Conservation (phyloP, 2,797 vertebrate genomes). For the Jordanella pulchra region DNA sequence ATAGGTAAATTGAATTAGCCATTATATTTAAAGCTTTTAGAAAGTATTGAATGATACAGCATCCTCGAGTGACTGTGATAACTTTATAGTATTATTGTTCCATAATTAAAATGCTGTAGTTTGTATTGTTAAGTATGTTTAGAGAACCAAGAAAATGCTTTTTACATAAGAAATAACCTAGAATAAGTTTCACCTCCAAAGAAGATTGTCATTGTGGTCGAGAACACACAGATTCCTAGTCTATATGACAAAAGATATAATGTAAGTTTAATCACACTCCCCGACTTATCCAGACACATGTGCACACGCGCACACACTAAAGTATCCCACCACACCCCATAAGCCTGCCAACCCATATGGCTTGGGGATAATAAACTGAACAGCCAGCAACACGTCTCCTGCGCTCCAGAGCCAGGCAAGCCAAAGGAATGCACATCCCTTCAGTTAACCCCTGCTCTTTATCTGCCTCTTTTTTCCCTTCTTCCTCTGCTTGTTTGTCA, state of each 20-base stretch:
- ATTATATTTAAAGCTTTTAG: conserved; percentile 26
- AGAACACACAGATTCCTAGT: conserved; percentile 47
- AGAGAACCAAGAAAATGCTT: conserved; percentile 43
- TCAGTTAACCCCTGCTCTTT: conserved; percentile 59
- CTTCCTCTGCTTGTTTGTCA: conserved; percentile 57
- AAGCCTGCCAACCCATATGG: conserved; percentile 75
- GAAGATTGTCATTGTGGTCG: conserved; percentile 54
- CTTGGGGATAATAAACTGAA: conserved; percentile 76
- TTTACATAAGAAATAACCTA: conserved; percentile 53
- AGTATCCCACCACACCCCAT: conserved; percentile 64
- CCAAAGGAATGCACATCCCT: conserved; percentile 73
- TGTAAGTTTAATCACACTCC: conserved; percentile 57
- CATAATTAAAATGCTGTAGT: conserved; percentile 24
- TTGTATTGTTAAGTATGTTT: conserved; percentile 26
- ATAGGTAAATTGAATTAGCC: conserved; percentile 28
- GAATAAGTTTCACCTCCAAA: conserved; percentile 18
- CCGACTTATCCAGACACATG: conserved; percentile 36
- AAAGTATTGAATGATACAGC: conserved; percentile 8
- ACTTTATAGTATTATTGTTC: conserved; percentile 38
- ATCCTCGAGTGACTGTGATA: conserved; percentile 37
- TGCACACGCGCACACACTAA: conserved; percentile 41
- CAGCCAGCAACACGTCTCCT: conserved; percentile 75
- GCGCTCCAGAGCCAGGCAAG: conserved; percentile 61
- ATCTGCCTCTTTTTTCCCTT: conserved; percentile 41
- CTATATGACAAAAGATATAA: conserved; percentile 62